Base-by-base conservation (phyloP, 2,888 invertebrate genomes). In the Chalcis sispes region DNA sequence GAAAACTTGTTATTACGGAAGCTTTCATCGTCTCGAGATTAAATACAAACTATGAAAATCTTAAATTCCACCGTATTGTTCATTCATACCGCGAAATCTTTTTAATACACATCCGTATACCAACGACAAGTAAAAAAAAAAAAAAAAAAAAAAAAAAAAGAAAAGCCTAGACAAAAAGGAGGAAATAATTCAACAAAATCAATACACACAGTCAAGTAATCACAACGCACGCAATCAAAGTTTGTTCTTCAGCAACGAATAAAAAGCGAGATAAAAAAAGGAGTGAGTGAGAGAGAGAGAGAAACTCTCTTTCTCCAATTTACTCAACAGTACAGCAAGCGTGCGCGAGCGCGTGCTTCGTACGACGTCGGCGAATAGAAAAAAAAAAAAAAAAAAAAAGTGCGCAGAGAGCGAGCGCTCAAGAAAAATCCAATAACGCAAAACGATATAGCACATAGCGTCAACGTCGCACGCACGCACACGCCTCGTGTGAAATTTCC, bases 381-480 rank as follows among this genome's bases (percentile, higher is more conserved):
- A 36, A 25, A 13, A 40, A 15, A 40, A 5, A 13, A 58, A 25
- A 2, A n/a, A n/a, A n/a, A 36, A 15, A 18, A 10, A 8, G 29
- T 18, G 29, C 13, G 23, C 46, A 62, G 27, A 13, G 18, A 29
- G 32, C 48, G 58, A 4, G 58, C 36, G 25, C n/a, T n/a, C n/a
- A n/a, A n/a, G 13, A 40, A 64, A 75, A 75, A 75, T 59, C 50
- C 75, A 65, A 75, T 75, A 75, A 40, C 48, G 25, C 15, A 1
- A 23, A n/a, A n/a, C n/a, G n/a, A n/a, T n/a, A n/a, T n/a, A n/a
- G n/a, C 1, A 20, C 10, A 0, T 5, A 42, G 54, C 67, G 50
- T 67, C 65, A 66, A 66, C 50, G 72, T 66, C 56, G 32, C 67
- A 7, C 29, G 40, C 50, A 66, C 59, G 40, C 40, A 20, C 13